Conservation (phyloP, 1,140 invertebrate genomes). For the Pogonomyrmex barbatus region DNA sequence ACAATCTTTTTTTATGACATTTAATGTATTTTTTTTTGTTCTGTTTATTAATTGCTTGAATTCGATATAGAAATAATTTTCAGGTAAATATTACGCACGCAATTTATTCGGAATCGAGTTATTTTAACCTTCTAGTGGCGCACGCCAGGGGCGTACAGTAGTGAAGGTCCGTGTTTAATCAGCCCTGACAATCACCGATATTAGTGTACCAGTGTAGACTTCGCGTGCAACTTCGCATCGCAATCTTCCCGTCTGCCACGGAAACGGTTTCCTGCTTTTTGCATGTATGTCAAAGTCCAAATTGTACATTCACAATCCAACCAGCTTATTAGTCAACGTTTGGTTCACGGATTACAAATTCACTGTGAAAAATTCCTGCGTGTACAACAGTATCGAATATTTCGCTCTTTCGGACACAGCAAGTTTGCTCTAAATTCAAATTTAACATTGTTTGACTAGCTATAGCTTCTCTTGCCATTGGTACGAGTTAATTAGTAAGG, state of each 20-base stretch:
- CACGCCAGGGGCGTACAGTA: slow-evolving; percentile 35
- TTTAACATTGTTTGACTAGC: background rate
- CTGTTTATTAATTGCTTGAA: background rate
- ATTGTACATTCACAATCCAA: background rate
- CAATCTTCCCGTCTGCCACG: slow-evolving; percentile 41
- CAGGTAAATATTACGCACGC: background rate
- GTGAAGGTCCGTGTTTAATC: slow-evolving; percentile 38
- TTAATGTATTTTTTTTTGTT: background rate
- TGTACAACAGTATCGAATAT: background rate
- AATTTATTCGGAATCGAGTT: slow-evolving; percentile 18
- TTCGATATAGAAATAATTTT: slow-evolving; percentile 9
- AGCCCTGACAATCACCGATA: slow-evolving; percentile 12
- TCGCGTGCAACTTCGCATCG: slow-evolving; percentile 54
- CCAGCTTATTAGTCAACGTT: background rate
- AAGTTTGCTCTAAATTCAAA: slow-evolving; percentile 3
- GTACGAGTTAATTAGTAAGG: background rate
- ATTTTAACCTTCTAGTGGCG: slow-evolving; percentile 17
- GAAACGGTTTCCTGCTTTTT: slow-evolving; percentile 50
- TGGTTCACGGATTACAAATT: background rate
- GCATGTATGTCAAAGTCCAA: slow-evolving; percentile 1
- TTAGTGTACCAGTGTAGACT: background rate
- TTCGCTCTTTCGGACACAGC: background rate
- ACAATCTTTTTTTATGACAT: background rate
- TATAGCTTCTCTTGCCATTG: background rate
- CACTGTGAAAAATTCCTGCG: background rate